Evolutionary conservation across 2,113 vertebrate species (phyloP).

Genomic region (Urocynchramus pylzowi): DNA sequence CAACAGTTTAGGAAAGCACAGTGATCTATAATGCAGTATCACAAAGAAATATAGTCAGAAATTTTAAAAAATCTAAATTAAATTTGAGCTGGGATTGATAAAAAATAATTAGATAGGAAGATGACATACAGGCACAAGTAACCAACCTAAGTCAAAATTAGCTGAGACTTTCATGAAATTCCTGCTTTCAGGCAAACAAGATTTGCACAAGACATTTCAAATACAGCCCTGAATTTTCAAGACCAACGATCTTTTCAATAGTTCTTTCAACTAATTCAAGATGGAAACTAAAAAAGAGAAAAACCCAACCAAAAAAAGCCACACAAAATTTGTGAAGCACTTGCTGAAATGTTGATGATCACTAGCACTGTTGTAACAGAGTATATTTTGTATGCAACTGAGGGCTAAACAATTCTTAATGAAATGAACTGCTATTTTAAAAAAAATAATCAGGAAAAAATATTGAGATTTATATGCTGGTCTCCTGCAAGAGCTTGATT

Average conservation of each 20-base stretch:
- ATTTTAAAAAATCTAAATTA: background rate
- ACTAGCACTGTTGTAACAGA: background rate
- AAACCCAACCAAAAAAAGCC: rapidly evolving
- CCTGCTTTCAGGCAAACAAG: background rate
- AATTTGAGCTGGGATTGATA: background rate
- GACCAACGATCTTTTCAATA: background rate
- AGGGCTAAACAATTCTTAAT: background rate
- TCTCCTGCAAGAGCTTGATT: background rate
- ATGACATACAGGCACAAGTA: background rate
- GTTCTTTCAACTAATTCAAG: background rate
- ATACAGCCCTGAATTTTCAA: background rate
- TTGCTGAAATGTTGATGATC: background rate
- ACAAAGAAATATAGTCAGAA: background rate
- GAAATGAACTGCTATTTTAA: background rate
- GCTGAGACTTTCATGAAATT: background rate
- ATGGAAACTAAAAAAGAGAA: background rate
- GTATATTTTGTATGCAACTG: rapidly evolving
- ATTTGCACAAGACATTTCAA: background rate
- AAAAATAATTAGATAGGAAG: background rate
- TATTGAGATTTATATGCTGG: rapidly evolving
- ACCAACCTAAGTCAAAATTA: background rate
- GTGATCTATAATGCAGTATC: background rate
- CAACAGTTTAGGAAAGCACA: background rate
- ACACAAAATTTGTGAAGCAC: background rate
- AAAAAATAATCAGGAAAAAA: background rate